Evolutionary conservation across 92 coral and sea anemone genomes (phyloP).

Genomic region (Blastomussa wellsi): DNA sequence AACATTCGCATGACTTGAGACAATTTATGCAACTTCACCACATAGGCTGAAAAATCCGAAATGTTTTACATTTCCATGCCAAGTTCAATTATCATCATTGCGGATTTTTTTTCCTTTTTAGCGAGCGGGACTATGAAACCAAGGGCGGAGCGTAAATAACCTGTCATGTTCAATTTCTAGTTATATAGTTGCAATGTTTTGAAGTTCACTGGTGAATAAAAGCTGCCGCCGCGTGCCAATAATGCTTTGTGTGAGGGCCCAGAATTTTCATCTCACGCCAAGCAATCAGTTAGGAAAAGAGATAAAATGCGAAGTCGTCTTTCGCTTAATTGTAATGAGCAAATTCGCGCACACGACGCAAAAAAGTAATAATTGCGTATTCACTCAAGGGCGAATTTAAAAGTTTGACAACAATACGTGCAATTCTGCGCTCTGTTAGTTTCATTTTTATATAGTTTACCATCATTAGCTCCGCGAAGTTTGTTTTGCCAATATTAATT

Average conservation of each 20-base stretch:
- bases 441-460: conserved; percentile 61
- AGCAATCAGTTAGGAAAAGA: conserved; percentile 22
- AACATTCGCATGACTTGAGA: neutral
- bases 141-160: conserved; percentile 40
- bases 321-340: conserved; percentile 16
- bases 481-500: conserved; percentile 73
- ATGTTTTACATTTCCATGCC: conserved; percentile 11
- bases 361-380: conserved; percentile 25
- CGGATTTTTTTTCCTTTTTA: conserved; percentile 20
- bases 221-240: conserved; percentile 39
- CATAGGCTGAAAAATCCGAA: neutral
- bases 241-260: conserved; percentile 37
- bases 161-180: conserved; percentile 42
- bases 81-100: conserved; percentile 11
- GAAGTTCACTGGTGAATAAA: conserved; percentile 30
- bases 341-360: conserved; percentile 10
- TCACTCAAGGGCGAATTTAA: conserved; percentile 13
- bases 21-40: neutral
- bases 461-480: conserved; percentile 86
- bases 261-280: conserved; percentile 35
- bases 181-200: conserved; percentile 34
- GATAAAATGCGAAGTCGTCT: conserved; percentile 3
- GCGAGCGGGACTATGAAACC: conserved; percentile 17
- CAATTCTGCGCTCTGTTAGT: conserved; percentile 45
- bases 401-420: conserved; percentile 38